Conservation (phyloP, 2,888 invertebrate species). For the Caenorhabditis panamensis region DNA sequence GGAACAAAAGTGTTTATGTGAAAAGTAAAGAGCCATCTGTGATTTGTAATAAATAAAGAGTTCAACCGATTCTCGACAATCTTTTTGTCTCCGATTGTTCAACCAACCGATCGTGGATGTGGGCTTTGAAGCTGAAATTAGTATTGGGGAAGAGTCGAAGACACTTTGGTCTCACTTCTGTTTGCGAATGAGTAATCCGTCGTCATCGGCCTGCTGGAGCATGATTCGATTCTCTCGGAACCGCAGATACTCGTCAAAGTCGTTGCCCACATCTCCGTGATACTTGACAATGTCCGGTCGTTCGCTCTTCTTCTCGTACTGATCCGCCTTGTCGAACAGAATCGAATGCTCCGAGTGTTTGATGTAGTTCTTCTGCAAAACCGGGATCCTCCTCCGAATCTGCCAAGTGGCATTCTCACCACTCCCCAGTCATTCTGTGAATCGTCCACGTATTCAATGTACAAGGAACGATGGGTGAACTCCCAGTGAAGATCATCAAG, state of each 20-base stretch:
- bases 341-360: conserved; percentile 36
- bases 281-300: conserved; percentile 19
- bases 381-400: too few relatives aligned
- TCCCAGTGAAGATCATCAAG: conserved; percentile 47
- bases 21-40: too few relatives aligned
- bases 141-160: neutral
- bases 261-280: conserved; percentile 5
- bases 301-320: conserved; percentile 8
- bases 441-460: conserved; percentile 21
- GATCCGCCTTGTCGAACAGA: conserved; percentile 39
- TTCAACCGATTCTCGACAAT: conserved; percentile 3
- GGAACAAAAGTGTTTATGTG: neutral
- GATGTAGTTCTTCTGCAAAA: conserved; percentile 26
- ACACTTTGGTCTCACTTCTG: conserved; percentile 32
- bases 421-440: neutral
- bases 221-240: conserved; percentile 44
- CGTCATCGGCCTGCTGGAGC: conserved; percentile 30
- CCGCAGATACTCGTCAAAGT: conserved; percentile 37
- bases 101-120: conserved; percentile 34
- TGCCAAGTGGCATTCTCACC: too few relatives aligned
- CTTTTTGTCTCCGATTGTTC: conserved; percentile 17
- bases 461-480: conserved; percentile 41
- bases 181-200: conserved; percentile 21
- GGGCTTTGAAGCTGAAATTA: conserved; percentile 48
- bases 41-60: conserved; percentile 6